Conservation (phyloP, 2,888 invertebrate genomes). For the Allolobophora icterica region DNA sequence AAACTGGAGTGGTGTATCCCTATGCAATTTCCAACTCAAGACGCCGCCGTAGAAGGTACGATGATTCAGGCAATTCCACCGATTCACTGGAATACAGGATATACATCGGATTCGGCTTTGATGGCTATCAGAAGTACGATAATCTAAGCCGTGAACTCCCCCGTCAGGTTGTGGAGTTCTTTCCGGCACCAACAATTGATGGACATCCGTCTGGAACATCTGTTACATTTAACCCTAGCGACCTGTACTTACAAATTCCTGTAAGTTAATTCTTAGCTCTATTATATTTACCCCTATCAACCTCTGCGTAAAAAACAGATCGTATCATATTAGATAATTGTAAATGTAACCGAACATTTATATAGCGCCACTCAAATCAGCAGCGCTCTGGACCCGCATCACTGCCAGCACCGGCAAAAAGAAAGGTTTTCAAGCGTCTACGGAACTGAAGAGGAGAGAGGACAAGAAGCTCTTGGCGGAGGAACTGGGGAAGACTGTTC, state of each 20-base stretch:
- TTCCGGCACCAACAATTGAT: not conserved
- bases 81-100: not conserved
- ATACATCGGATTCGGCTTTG: conserved; percentile 2
- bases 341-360: too few species aligned
- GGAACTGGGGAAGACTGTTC: too few species aligned
- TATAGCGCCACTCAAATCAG: too few species aligned
- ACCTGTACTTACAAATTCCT: not conserved
- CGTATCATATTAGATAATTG: too few species aligned
- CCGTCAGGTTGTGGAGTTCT: not conserved
- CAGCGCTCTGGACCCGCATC: too few species aligned
- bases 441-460: too few species aligned
- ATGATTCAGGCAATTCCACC: not conserved
- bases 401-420: too few species aligned
- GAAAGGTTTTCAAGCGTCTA: too few species aligned
- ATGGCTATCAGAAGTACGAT: conserved; percentile 1
- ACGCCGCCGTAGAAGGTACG: not conserved
- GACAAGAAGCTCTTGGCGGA: too few species aligned
- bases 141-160: not conserved
- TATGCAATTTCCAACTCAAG: not conserved
- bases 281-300: not conserved
- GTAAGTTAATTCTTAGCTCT: not conserved
- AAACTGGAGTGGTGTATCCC: not conserved
- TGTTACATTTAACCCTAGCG: not conserved
- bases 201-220: not conserved
- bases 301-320: too few species aligned